A percentile compares a stretch with the other conserved stretches of the same genome.
These are phyloP conservation scores for Cotesia glomerata DNA, from an alignment of 1,140 invertebrate species.

Conservation along the genomic window DNA sequence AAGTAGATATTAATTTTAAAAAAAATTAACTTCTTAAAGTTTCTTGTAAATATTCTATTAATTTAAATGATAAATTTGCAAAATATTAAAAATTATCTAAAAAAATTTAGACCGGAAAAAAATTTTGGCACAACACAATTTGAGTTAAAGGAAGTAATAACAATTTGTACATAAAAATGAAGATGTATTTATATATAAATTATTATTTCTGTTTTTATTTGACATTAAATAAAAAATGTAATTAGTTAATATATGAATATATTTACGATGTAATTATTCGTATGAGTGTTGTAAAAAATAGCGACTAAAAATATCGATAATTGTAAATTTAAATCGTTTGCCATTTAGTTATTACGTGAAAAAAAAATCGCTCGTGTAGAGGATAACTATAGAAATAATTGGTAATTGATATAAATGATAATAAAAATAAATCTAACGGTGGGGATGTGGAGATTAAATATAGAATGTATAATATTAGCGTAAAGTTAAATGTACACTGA, in stretches of 20 bases:
- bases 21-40: constrained; percentile 35
- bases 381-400: not conserved
- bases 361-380: not conserved
- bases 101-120: too few relatives aligned
- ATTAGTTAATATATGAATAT: too few relatives aligned
- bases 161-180: not conserved
- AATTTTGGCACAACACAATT: too few relatives aligned
- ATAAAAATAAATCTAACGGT: not conserved
- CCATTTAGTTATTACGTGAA: not conserved
- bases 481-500: not conserved
- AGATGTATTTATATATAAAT: not conserved
- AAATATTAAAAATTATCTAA: too few relatives aligned
- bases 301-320: not conserved
- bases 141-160: too few relatives aligned
- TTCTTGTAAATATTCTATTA: constrained; percentile 1
- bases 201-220: too few relatives aligned
- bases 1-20: constrained; percentile 26
- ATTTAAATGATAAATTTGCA: too few relatives aligned
- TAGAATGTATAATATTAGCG: not conserved
- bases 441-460: not conserved
- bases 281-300: constrained; percentile 2
- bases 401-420: not conserved
- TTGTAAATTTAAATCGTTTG: not conserved
- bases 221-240: too few relatives aligned
- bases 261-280: not conserved